phyloP scores from a whole-genome alignment of 2,888 invertebrate species.

The Alloplasta piceator region DNA sequence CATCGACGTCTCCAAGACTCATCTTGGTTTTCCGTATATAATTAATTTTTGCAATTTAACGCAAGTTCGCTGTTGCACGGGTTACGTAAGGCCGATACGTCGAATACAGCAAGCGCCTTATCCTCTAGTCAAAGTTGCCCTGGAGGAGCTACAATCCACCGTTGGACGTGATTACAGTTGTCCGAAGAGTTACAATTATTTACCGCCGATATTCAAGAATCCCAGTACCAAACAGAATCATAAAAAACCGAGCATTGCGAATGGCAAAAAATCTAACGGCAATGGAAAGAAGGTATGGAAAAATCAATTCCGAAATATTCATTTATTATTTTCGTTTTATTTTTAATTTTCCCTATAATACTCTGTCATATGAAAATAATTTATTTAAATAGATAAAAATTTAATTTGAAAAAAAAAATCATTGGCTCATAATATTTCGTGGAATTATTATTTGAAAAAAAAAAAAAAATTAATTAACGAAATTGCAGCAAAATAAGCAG shows the following conservation, averaged over 20 bases:
- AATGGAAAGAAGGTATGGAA: slow-evolving; percentile 79
- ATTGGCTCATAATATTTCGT: too few relatives aligned
- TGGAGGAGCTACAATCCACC: slow-evolving; percentile 82
- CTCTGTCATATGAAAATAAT: too few relatives aligned
- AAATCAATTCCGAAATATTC: too few relatives aligned
- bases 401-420: too few relatives aligned
- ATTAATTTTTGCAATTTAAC: slow-evolving; percentile 91
- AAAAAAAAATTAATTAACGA: too few relatives aligned
- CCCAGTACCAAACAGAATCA: slow-evolving; percentile 74
- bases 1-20: slow-evolving; percentile 89
- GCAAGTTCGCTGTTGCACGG: slow-evolving; percentile 89
- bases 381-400: too few relatives aligned
- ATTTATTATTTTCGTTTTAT: too few relatives aligned
- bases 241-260: slow-evolving; percentile 77
- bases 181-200: slow-evolving; percentile 52
- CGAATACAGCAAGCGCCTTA: slow-evolving; percentile 93
- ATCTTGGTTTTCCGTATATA: slow-evolving; percentile 89
- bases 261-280: slow-evolving; percentile 81
- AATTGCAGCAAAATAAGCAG: slow-evolving; percentile 73
- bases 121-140: slow-evolving; percentile 89
- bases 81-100: slow-evolving; percentile 89
- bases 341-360: too few relatives aligned
- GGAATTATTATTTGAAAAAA: too few relatives aligned
- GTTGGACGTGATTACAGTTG: slow-evolving; percentile 67
- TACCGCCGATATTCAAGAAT: slow-evolving; percentile 73